These are phyloP conservation scores for Pollenia labialis DNA, from an alignment of 2,888 invertebrate species.

Conservation along the genomic window DNA sequence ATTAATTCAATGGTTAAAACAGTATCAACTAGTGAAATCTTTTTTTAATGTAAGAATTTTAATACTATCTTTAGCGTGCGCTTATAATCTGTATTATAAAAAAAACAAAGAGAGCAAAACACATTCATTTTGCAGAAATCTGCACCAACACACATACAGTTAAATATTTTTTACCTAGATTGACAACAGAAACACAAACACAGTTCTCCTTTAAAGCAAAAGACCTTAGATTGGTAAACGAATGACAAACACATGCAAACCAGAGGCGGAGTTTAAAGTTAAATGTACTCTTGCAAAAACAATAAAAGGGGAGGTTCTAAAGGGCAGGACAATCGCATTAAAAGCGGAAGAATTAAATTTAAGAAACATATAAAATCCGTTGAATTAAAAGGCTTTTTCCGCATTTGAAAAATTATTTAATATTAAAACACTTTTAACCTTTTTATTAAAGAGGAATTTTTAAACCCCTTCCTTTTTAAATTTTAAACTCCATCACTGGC, in stretches of 20 bases:
- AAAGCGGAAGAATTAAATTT: neutral
- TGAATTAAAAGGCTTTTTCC: too few relatives aligned
- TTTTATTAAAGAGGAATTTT: neutral
- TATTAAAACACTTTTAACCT: too few relatives aligned
- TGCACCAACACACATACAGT: conserved; percentile 76
- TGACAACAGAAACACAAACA: neutral
- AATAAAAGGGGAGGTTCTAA: conserved; percentile 73
- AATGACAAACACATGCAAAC: conserved; percentile 70
- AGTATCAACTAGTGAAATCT: too few relatives aligned
- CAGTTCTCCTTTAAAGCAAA: conserved; percentile 67
- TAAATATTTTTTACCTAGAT: neutral
- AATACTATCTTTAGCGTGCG: neutral
- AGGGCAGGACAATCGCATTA: neutral
- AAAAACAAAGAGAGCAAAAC: neutral
- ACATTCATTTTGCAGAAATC: conserved; percentile 63
- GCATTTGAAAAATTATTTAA: too few relatives aligned
- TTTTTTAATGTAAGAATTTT: too few relatives aligned
- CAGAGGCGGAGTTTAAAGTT: conserved; percentile 80
- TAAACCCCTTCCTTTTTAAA: conserved; percentile 53
- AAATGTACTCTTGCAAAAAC: conserved; percentile 51
- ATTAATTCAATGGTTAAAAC: too few relatives aligned
- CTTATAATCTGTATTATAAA: conserved; percentile 28
- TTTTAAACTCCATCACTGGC: conserved; percentile 79
- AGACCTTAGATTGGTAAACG: conserved; percentile 69
- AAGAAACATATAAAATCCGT: neutral